phyloP scores from a whole-genome alignment of 2,113 vertebrate genomes.

The Neopipo cinnamomea region DNA sequence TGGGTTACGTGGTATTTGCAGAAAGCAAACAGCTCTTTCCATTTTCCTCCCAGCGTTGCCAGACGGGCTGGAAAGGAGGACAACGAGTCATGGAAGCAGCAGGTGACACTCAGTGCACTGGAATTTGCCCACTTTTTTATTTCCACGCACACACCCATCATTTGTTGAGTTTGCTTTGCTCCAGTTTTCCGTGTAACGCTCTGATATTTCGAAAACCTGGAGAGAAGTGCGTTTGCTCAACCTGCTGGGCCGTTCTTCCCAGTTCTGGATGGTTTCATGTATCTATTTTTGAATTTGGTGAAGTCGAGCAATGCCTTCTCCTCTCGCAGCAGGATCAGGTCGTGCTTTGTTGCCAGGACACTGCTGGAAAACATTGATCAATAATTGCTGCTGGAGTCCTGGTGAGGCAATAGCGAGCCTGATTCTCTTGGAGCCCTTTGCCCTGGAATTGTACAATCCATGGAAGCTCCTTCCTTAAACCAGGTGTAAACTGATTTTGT shows the following conservation, averaged over 20 bases:
- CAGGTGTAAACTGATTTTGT: neutral
- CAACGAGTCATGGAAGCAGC: neutral
- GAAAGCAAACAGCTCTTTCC: neutral
- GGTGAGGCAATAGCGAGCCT: neutral
- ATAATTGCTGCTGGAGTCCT: neutral
- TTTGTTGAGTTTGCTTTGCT: neutral
- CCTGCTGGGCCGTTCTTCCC: fast-evolving
- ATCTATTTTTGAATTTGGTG: fast-evolving
- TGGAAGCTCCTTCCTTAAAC: neutral
- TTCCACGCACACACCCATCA: neutral
- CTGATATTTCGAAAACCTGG: neutral
- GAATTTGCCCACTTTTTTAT: neutral
- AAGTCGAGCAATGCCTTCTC: neutral
- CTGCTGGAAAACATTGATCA: neutral
- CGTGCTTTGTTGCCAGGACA: neutral
- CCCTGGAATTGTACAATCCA: neutral
- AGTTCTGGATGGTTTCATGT: fast-evolving
- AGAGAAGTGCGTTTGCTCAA: neutral
- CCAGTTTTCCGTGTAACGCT: neutral
- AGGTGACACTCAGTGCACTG: neutral
- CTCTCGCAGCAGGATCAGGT: neutral
- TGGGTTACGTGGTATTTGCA: neutral
- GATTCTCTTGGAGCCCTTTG: neutral
- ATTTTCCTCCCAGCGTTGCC: neutral
- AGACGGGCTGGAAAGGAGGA: neutral